Conservation (phyloP, 2,888 invertebrate species). For the Rhagophthalmus giganteus region DNA sequence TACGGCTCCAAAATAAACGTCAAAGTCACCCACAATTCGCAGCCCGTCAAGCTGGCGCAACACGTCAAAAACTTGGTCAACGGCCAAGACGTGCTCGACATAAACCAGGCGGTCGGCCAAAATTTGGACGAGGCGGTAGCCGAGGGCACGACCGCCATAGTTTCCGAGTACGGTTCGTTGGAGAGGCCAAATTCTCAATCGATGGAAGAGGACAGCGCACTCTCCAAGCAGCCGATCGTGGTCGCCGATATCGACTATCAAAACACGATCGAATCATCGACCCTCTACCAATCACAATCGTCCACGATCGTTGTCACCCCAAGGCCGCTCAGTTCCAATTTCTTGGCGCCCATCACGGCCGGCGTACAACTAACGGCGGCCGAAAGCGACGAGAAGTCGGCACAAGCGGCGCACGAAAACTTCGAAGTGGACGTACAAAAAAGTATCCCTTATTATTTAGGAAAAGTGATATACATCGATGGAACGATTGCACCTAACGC, state of each 20-base stretch:
- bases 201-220: constrained; percentile 18
- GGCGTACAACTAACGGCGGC: constrained; percentile 59
- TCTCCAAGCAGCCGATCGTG: constrained; percentile 50
- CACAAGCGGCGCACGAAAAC: constrained; percentile 36
- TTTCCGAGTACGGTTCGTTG: constrained; percentile 32
- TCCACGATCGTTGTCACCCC: constrained; percentile 59
- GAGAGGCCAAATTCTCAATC: not conserved
- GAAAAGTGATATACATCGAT: constrained; percentile 52
- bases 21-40: constrained; percentile 5
- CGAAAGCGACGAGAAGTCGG: constrained; percentile 35
- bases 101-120: constrained; percentile 59
- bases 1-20: constrained; percentile 46
- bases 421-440: constrained; percentile 66
- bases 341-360: constrained; percentile 64
- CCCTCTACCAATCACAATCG: constrained; percentile 29
- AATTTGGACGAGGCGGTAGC: constrained; percentile 26
- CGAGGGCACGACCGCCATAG: constrained; percentile 36
- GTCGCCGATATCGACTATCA: constrained; percentile 48
- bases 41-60: not conserved
- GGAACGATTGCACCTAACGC: not conserved
- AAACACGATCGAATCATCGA: constrained; percentile 39
- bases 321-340: constrained; percentile 60
- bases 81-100: constrained; percentile 66
- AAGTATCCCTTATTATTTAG: constrained; percentile 62
- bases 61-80: constrained; percentile 62